A percentile compares a stretch with the other conserved stretches of the same genome.
Evolutionary conservation across 2,797 vertebrate species (phyloP).

Genomic region (Oceanodroma leucorhoa): DNA sequence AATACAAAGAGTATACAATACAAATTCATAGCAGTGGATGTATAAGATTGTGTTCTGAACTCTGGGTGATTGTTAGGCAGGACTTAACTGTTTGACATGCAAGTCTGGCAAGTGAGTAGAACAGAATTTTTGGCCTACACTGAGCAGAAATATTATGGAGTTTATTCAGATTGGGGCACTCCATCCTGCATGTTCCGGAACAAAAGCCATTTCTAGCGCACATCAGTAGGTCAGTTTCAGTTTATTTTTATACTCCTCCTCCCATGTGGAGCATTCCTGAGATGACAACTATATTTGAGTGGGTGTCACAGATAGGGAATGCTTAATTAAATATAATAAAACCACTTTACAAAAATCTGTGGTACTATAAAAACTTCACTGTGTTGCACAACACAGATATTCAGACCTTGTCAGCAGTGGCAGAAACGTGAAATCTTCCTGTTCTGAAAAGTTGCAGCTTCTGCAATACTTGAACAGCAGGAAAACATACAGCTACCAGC

Average conservation of each 20-base stretch:
- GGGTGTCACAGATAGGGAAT: not conserved
- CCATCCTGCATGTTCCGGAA: not conserved
- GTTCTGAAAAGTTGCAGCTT: not conserved
- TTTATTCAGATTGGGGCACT: not conserved
- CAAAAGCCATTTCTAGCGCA: not conserved
- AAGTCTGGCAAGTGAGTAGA: not conserved
- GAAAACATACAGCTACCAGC: not conserved
- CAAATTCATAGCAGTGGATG: not conserved
- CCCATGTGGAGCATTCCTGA: not conserved
- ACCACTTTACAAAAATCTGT: not conserved
- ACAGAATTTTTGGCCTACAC: not conserved
- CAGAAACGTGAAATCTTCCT: not conserved
- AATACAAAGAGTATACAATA: not conserved
- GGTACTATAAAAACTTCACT: not conserved
- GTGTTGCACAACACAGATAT: not conserved
- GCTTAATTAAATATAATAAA: constrained; percentile 13
- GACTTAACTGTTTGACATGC: not conserved
- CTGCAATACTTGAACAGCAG: not conserved
- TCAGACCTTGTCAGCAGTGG: not conserved
- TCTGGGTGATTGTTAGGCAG: not conserved
- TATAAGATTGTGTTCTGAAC: not conserved
- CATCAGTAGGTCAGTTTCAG: not conserved
- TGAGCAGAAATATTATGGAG: not conserved
- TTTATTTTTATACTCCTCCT: not conserved
- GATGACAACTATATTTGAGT: not conserved